Conservation (phyloP, 2,113 vertebrate species). For the Myocastor coypus region DNA sequence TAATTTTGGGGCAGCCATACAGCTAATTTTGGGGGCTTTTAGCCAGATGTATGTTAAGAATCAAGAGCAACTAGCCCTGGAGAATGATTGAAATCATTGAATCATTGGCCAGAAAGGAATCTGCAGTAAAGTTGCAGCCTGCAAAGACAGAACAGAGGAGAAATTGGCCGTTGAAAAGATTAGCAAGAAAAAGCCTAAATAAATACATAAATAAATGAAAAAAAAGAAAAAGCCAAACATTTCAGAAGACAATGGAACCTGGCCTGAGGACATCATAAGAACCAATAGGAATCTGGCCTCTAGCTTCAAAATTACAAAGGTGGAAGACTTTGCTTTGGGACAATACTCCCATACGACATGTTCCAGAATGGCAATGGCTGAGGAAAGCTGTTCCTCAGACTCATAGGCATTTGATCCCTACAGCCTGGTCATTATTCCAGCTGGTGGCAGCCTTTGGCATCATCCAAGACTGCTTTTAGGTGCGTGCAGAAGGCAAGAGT, state of each 20-base stretch:
- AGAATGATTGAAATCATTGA: not conserved
- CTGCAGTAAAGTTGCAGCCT: not conserved
- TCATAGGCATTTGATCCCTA: not conserved
- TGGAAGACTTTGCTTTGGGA: not conserved
- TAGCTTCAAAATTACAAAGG: not conserved
- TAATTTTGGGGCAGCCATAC: not conserved
- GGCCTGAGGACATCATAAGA: not conserved
- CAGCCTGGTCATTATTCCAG: not conserved
- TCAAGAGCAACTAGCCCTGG: not conserved
- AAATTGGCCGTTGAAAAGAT: not conserved
- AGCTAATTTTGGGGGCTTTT: not conserved
- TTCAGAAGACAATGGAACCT: not conserved
- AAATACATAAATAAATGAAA: no score
- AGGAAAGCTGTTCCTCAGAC: not conserved
- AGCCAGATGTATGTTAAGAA: not conserved
- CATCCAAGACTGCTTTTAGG: not conserved
- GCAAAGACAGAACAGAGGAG: not conserved
- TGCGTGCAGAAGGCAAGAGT: not conserved
- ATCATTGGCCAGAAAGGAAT: not conserved
- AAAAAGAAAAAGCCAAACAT: not conserved
- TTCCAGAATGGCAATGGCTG: not conserved
- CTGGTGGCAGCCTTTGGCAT: not conserved
- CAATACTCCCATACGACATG: not conserved
- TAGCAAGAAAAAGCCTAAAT: not conserved
- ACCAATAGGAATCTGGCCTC: not conserved